Evolutionary conservation across 1,140 invertebrate genomes (phyloP).

Genomic region (Harpegnathos saltator): DNA sequence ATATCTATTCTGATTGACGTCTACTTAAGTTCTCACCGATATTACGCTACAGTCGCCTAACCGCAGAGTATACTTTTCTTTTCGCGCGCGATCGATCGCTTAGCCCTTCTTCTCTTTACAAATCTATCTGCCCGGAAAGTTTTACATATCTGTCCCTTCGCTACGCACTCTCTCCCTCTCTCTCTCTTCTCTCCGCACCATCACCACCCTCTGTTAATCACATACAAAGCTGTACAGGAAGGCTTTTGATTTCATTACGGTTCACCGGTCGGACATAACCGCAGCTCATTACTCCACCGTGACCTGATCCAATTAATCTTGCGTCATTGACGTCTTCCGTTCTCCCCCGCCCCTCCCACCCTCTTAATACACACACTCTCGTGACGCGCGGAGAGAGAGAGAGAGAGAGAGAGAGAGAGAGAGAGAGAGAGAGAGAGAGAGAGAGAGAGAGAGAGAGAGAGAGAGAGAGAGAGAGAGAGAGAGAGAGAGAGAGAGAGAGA

Average conservation of each 20-base stretch:
- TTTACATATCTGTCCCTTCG: too few relatives aligned
- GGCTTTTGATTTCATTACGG: conserved; percentile 46
- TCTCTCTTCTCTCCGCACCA: neutral
- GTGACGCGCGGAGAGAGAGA: too few relatives aligned
- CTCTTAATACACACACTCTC: neutral
- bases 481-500: too few relatives aligned
- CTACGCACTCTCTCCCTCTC: too few relatives aligned
- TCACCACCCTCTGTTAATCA: conserved; percentile 29
- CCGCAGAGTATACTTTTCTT: conserved; percentile 20
- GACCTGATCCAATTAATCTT: conserved; percentile 46
- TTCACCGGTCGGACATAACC: conserved; percentile 28
- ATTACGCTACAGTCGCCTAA: conserved; percentile 30
- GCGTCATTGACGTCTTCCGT: conserved; percentile 9
- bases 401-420: too few relatives aligned
- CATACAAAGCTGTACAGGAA: conserved; percentile 7
- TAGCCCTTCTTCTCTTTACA: conserved; percentile 25
- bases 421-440: too few relatives aligned
- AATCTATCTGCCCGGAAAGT: neutral
- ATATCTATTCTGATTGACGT: conserved; percentile 65
- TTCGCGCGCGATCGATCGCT: neutral
- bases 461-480: too few relatives aligned
- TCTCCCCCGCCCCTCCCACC: neutral
- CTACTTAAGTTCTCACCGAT: conserved; percentile 6
- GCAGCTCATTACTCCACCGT: conserved; percentile 37
- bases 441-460: too few relatives aligned